These are phyloP conservation scores for Drosophila anomelani DNA, from an alignment of 2,888 invertebrate species.

Conservation along the genomic window DNA sequence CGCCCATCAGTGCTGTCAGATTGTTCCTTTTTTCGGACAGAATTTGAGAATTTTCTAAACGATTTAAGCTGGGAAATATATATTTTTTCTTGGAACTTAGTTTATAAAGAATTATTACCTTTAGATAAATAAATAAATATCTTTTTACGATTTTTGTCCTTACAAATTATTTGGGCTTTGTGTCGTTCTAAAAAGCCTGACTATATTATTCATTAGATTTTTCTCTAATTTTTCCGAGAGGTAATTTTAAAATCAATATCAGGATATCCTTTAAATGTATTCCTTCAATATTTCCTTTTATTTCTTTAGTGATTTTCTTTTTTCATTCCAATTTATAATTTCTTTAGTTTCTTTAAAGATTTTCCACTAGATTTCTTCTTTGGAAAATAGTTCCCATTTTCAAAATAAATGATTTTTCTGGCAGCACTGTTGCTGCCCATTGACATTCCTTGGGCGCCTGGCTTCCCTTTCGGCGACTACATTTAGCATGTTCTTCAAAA, in stretches of 20 bases:
- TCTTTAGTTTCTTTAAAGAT: background rate
- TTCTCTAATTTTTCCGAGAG: background rate
- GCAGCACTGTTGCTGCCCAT: slow-evolving; percentile 23
- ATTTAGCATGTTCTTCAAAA: slow-evolving; percentile 30
- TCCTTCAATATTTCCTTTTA: background rate
- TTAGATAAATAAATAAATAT: background rate
- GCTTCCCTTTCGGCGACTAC: slow-evolving; percentile 15
- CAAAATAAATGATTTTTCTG: background rate
- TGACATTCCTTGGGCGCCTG: slow-evolving; percentile 35
- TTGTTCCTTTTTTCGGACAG: background rate
- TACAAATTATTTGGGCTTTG: too few species aligned
- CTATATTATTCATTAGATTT: too few species aligned
- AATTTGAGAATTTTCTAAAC: background rate
- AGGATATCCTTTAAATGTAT: background rate
- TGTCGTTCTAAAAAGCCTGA: too few species aligned
- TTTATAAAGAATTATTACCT: too few species aligned
- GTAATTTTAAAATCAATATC: too few species aligned
- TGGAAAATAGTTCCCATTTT: background rate
- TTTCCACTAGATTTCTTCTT: background rate
- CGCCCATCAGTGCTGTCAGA: slow-evolving; percentile 21
- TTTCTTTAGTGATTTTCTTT: background rate
- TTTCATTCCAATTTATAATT: background rate
- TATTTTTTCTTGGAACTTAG: background rate
- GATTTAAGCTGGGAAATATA: background rate
- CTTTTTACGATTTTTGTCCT: too few species aligned